Evolutionary conservation across 2,113 vertebrate genomes (phyloP), one percentile per base, ranked within the genome.

Genomic region (Mystacornis crossleyi): DNA sequence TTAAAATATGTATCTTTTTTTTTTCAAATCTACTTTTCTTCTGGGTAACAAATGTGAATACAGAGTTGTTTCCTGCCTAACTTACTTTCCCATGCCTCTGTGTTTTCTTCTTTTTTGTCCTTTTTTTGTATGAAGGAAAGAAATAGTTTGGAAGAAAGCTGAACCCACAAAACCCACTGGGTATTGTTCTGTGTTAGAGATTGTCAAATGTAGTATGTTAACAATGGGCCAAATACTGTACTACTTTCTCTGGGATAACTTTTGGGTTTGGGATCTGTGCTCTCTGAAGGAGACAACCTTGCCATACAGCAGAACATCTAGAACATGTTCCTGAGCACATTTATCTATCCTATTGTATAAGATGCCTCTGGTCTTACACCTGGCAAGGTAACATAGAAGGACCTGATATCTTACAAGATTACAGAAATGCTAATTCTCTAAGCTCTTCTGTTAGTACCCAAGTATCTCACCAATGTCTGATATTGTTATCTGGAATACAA

Each of bases 81-180:
- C 75, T 91, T 92, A 81, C 91, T 95, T 97, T 97, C 95, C 96
- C 95, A 96, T 92, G 95, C 89, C 74, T 91, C 55, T 10, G 3
- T 85, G 57, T 84, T 95, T 95, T 97, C 89, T 94, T 94, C 81
- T 91, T 86, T 94, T 93, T 92, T 93, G 40, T 62, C 61, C 70
- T 61, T 93, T 90, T 90, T 97, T 92, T 80, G 34, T 92, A 72
- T 1, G 84, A 92, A 87, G 77, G 61, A 89, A 95, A 96, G 65
- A 84, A 95, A 95, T 95, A 91, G 69, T 95, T 95, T 89, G 91
- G 86, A 84, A 95, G 95, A 96, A 93, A 94, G 40, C 43, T 94
- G 86, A 92, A 93, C 77, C 90, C 86, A 84, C 89, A 87, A 89
- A 97, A 81, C 87, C 93, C 83, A 91, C 70, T 95, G 96, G 73